These are phyloP conservation scores for Amniataba percoides DNA, from an alignment of 2,797 vertebrate species.

Conservation along the genomic window DNA sequence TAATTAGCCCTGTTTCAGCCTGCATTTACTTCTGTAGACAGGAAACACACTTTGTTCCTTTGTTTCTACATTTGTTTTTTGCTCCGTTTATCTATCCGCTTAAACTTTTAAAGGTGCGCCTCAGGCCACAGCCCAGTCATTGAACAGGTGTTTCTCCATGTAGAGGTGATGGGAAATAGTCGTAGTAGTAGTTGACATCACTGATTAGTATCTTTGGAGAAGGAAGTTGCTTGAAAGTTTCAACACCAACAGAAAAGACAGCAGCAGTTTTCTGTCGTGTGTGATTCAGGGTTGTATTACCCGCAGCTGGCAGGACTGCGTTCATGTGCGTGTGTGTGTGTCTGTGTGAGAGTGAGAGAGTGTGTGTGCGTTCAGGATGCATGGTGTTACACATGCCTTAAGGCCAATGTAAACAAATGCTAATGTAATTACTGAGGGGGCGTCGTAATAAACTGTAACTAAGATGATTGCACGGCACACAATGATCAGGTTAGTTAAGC, in stretches of 20 bases:
- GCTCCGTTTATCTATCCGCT: not conserved
- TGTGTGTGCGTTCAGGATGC: constrained; percentile 48
- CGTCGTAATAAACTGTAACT: constrained; percentile 86
- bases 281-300: constrained; percentile 59
- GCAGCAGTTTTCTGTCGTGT: constrained; percentile 24
- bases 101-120: not conserved
- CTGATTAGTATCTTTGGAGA: constrained; percentile 12
- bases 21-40: constrained; percentile 25
- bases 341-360: no score
- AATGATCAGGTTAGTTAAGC: constrained; percentile 77
- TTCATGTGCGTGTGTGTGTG: constrained; percentile 4
- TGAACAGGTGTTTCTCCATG: not conserved
- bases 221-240: constrained; percentile 34
- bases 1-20: constrained; percentile 53
- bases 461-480: constrained; percentile 81
- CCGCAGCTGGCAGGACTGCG: constrained; percentile 22
- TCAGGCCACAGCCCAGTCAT: not conserved
- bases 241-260: not conserved
- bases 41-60: not conserved
- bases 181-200: constrained; percentile 28
- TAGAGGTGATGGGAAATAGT: not conserved
- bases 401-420: constrained; percentile 86
- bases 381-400: constrained; percentile 74
- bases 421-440: constrained; percentile 84
- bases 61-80: constrained; percentile 19